Evolutionary conservation across 2,113 vertebrate species (phyloP), one percentile per base, ranked within the genome.

Genomic region (Lagopus muta): DNA sequence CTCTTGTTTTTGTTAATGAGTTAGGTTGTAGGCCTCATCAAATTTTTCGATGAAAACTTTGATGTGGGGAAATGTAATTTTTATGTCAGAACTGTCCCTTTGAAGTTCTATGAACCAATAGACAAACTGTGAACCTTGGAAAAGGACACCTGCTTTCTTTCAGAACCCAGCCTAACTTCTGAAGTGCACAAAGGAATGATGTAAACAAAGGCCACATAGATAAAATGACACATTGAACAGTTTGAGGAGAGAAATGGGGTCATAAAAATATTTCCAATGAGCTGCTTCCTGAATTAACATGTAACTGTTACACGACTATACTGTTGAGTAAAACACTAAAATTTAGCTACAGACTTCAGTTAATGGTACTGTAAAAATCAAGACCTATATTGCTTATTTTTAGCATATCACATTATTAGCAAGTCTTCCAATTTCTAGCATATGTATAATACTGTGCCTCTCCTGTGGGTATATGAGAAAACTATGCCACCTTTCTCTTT

Each of bases 91-190:
- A 82, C 25, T 45, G 34, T 36, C 21, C 83, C 86, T 95, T 85
- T 91, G 67, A 95, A 91, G 67, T 77, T 45, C 27, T 6, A 45
- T 40, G 78, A 96, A 61, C 62, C 57, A 69, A 67, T 1, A 92
- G 74, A 66, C 73, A 66, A 92, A 79, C 55, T 22, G 58, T 28
- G 78, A 89, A 76, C 34, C 50, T 70, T 42, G 50, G 67, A 55
- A 95, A 91, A 94, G 62, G 66, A 90, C 81, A 88, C 25, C 61
- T 10, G 11, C 52, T 75, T 92, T 47, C 72, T 34, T 76, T 65
- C 86, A 89, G 74, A 94, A 66, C 45, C 81, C 64, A 43, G 54
- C 30, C 85, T 69, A 84, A 82, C 73, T 92, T 90, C 71, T 62
- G 62, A n/a, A 72, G 74, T 25, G 43, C 58, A 62, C 4, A 84